Evolutionary conservation across 2,113 vertebrate genomes (phyloP), one percentile per base, ranked within the genome.

Genomic region (Pterocles orientalis): DNA sequence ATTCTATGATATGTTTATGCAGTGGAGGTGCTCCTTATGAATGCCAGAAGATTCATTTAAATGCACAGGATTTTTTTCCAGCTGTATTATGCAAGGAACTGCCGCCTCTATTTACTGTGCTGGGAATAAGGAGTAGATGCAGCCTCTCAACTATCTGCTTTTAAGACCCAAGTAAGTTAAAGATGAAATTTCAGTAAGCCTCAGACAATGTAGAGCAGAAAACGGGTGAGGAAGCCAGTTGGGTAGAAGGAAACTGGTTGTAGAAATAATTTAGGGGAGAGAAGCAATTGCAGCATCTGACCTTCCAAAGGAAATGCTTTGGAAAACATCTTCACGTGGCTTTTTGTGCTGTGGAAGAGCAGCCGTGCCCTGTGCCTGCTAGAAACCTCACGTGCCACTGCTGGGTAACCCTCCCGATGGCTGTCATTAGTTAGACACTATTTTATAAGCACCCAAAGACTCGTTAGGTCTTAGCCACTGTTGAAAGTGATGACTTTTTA

Each of bases 401-500:
- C 64, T 62, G 2, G 0, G 64, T 36, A 68, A 69, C 86, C 47
- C 81, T 69, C 86, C 16, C 19, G n/a, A 51, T 76, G 56, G 2
- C 79, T 7, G 5, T 19, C 84, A 47, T 82, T 62, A 80, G 53
- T 82, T 53, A 77, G 88, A 66, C n/a, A 4, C 51, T 81, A 1
- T 83, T 96, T 96, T 89, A 89, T 94, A 75, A 86, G 88, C 65
- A 62, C 85, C 71, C 70, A 58, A 93, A 83, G 60, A 17, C 77
- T 79, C 43, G 36, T 93, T 69, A 56, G 48, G 60, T 79, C 79
- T 71, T n/a, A 94, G 96, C 95, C 96, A 93, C 80, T 83, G 90
- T 89, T 16, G 48, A 85, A 82, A 96, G 93, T 80, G 93, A 92
- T 87, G 96, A 95, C 51, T 95, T 97, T 96, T 97, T 94, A 80